Evolutionary conservation across 2,113 vertebrate species (phyloP), one percentile per base, ranked within the genome.

Genomic region (Mastomys natalensis): DNA sequence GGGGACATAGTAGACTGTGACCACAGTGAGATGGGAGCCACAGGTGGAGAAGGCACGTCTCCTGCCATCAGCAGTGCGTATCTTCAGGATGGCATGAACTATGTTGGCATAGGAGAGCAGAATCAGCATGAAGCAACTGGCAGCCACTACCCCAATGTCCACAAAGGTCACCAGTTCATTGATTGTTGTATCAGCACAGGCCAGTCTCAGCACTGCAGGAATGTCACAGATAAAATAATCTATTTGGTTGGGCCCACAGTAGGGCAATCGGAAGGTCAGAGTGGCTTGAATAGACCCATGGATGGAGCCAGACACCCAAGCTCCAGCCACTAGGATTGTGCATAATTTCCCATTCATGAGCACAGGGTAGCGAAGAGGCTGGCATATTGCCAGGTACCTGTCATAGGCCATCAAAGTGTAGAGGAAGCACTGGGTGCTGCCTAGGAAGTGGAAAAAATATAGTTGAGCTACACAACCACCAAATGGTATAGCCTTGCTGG

Each of bases 381-480:
- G 90, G 82, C 98, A 98, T 77, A 98, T 98, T 34, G 98, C 98
- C 87, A 98, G 62, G 82, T 98, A 98, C 58, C 98, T 97, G 62
- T 99, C 98, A 1, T 98, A 99, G 31, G 98, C 98, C 99, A 99
- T 99, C 86, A 98, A 64, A 0, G 98, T 99, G 31, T 99, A 97
- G 76, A 99, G 97, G 80, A 97, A 98, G 1, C 98, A 98, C 40
- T 97, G 97, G 0, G 98, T 98, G 21, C 98, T 96, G 19, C 80
- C 91, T 0, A 98, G 78, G 0, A 97, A 97, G 3, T 95, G 96
- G 48, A 98, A 98, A 89, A 95, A 95, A 22, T 97, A 98, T 43
- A 99, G 96, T 24, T 99, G 99, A 4, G 96, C 29, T 31, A 98
- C 96, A 95, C 98, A 99, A 12, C 97, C 97, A 0, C 34, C 84